phyloP scores from a whole-genome alignment of 2,888 invertebrate species.

The Scaptomyza parva region DNA sequence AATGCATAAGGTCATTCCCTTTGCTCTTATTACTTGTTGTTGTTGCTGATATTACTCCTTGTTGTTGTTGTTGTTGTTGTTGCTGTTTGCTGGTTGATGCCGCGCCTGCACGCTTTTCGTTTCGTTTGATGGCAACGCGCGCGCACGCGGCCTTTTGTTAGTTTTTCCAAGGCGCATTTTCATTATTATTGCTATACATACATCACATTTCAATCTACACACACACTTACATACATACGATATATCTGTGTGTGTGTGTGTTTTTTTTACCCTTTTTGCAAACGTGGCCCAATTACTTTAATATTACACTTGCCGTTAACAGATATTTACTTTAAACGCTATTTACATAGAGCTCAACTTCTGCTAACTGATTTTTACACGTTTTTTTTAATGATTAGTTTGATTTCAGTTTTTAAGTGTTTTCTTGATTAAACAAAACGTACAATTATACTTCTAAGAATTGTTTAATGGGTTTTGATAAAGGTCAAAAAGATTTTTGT shows the following conservation, averaged over 20 bases:
- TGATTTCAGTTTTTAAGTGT: neutral
- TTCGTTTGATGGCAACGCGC: slow-evolving; percentile 72
- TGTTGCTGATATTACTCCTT: slow-evolving; percentile 25
- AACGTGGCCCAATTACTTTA: slow-evolving; percentile 48
- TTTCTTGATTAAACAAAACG: neutral
- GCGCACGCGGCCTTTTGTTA: slow-evolving; percentile 77
- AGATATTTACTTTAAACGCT: slow-evolving; percentile 13
- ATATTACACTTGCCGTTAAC: slow-evolving; percentile 23
- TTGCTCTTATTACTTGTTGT: slow-evolving; percentile 46
- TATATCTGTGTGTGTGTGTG: neutral
- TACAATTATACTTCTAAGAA: too few species aligned
- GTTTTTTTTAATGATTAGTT: neutral
- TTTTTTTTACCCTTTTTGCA: slow-evolving; percentile 14
- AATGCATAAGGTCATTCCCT: slow-evolving; percentile 63
- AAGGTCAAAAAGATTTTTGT: too few species aligned
- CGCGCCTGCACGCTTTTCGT: slow-evolving; percentile 75
- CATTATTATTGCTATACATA: slow-evolving; percentile 56
- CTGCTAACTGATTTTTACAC: neutral
- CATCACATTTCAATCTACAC: neutral
- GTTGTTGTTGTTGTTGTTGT: slow-evolving; percentile 20
- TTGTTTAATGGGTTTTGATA: too few species aligned
- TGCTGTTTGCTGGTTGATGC: slow-evolving; percentile 47
- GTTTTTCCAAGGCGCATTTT: slow-evolving; percentile 69
- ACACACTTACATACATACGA: too few species aligned
- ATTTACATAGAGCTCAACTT: neutral